Conservation (phyloP, 2,888 invertebrate genomes). For the Ephialtes manifestator region DNA sequence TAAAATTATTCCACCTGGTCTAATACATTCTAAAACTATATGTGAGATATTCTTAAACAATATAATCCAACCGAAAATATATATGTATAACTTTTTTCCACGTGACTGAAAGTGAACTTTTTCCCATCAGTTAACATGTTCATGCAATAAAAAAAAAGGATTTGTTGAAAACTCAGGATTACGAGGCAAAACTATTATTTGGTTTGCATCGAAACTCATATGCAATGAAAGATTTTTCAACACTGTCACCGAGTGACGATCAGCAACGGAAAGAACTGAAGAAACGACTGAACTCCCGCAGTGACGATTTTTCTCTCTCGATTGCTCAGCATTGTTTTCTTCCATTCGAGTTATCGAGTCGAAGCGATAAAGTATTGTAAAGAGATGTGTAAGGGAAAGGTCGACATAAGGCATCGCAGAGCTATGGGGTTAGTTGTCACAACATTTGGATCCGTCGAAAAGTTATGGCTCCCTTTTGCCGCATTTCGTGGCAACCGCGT, state of each 20-base stretch:
- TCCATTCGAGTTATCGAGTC: slow-evolving; percentile 41
- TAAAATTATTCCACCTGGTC: too few species aligned
- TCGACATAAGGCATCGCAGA: slow-evolving; percentile 34
- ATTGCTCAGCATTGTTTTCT: background rate
- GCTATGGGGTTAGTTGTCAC: slow-evolving; percentile 79
- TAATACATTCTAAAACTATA: too few species aligned
- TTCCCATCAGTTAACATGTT: background rate
- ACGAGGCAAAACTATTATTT: background rate
- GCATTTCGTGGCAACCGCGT: slow-evolving; percentile 73
- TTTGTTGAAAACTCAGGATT: background rate
- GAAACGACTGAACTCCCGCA: slow-evolving; percentile 32
- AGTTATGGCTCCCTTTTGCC: slow-evolving; percentile 78
- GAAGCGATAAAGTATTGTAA: slow-evolving; percentile 4
- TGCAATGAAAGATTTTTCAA: background rate
- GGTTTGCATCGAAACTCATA: background rate
- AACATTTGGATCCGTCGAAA: slow-evolving; percentile 84
- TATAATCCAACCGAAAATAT: too few species aligned
- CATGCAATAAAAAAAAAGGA: background rate
- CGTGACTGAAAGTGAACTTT: background rate
- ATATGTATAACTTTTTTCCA: background rate
- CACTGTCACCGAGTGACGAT: slow-evolving; percentile 23
- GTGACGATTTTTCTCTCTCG: slow-evolving; percentile 56
- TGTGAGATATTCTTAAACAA: too few species aligned
- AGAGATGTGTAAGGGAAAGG: slow-evolving; percentile 6
- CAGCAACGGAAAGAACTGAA: background rate